Base-by-base conservation (phyloP, 2,888 invertebrate genomes). In the Eueremaeus valkanovi region DNA sequence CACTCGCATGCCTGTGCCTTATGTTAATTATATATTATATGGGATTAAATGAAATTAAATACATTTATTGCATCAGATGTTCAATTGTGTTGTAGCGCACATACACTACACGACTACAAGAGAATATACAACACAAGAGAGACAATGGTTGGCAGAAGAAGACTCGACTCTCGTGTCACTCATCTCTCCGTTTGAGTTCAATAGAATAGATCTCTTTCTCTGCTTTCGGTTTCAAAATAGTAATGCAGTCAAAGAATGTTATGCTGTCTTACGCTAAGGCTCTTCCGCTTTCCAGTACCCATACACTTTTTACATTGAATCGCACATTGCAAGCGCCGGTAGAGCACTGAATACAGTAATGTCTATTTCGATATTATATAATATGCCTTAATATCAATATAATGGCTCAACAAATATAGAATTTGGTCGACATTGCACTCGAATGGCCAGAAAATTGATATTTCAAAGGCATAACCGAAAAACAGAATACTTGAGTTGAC, bases 31-130 rank as follows among this genome's bases (percentile, higher is more conserved):
- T 61, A 61, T 61, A 61, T 33, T 27, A 61, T 61, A 61, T 61
- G 61, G 16, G 33, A 33, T 61, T 61, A 61, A 61, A 31, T 33
- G 61, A 61, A 61, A 61, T 61, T 31, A 61, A 61, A 61, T 36
- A 68, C 68, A n/a, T 68, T 24, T 11, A 68, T 40, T 68, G 68
- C 68, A 24, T 68, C 68, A 68, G 1, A 40, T 36, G 16, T 68
- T 68, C 40, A 24, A 33, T 36, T 40, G 13, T 36, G 18, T 21
- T 58, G 29, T 18, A 58, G 36, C 9, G 24, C 13, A 68, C 16
- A 66, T 16, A 21, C 21, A 36, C 21, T 1, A 66, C 5, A n/a
- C n/a, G n/a, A n/a, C n/a, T n/a, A n/a, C n/a, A n/a, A n/a, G n/a
- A n/a, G n/a, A n/a, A n/a, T n/a, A n/a, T n/a, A n/a, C n/a, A n/a